These are phyloP conservation scores for Oostethus manadensis DNA, from an alignment of 2,113 vertebrate species.

Conservation along the genomic window DNA sequence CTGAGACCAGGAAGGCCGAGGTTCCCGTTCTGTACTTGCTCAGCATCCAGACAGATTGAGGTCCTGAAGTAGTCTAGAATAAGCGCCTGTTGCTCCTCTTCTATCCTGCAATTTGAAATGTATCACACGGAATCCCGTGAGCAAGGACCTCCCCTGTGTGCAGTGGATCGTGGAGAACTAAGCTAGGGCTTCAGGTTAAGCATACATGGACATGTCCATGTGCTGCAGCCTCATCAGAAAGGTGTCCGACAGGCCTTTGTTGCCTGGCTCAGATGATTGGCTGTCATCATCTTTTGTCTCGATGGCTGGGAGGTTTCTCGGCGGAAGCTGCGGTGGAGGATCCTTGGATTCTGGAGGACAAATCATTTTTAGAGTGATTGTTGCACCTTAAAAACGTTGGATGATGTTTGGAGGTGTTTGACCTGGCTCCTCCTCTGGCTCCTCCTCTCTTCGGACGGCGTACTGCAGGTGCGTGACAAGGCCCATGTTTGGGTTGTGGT, in stretches of 20 bases:
- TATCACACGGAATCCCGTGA: neutral
- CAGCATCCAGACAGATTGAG: slow-evolving; percentile 78
- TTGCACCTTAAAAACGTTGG: no score
- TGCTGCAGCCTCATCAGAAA: slow-evolving; percentile 80
- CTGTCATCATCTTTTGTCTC: slow-evolving; percentile 76
- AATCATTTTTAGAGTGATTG: neutral
- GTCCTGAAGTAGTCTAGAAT: slow-evolving; percentile 85
- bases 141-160: neutral
- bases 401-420: slow-evolving; percentile 17
- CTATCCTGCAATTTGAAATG: slow-evolving; percentile 63
- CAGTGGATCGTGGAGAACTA: no score
- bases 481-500: slow-evolving; percentile 91
- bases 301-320: slow-evolving; percentile 72
- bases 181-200: neutral
- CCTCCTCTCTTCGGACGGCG: slow-evolving; percentile 83
- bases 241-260: slow-evolving; percentile 74
- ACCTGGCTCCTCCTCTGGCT: slow-evolving; percentile 85
- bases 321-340: slow-evolving; percentile 84
- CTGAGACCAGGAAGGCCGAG: slow-evolving; percentile 82
- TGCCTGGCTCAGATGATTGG: slow-evolving; percentile 60
- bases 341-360: slow-evolving; percentile 67
- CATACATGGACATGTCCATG: slow-evolving; percentile 82
- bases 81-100: slow-evolving; percentile 83
- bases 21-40: slow-evolving; percentile 80
- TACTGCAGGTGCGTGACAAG: slow-evolving; percentile 89